phyloP scores from a whole-genome alignment of 2,797 vertebrate genomes.

The Pipistrellus pipistrellus region DNA sequence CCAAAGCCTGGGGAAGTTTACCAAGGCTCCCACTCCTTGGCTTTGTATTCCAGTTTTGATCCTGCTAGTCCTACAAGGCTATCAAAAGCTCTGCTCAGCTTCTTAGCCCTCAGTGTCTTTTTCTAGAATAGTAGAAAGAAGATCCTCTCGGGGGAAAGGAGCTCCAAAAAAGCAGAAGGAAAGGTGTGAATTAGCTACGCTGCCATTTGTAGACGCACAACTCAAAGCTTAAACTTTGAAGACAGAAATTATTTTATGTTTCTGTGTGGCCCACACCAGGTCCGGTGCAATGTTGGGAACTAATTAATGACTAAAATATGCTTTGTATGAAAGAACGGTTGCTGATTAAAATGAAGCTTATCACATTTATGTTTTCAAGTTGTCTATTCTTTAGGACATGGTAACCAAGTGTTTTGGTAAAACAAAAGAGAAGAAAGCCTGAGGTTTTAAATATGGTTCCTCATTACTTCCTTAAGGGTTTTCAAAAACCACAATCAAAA shows the following conservation, averaged over 20 bases:
- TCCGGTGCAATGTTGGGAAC: neutral
- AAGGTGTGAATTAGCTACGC: neutral
- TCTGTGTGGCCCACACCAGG: neutral
- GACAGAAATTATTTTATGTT: neutral
- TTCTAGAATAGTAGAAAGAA: conserved; percentile 57
- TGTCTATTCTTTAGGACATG: conserved; percentile 20
- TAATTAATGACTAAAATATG: neutral
- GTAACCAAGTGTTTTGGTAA: conserved; percentile 46
- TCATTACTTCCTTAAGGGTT: conserved; percentile 63
- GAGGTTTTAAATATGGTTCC: conserved; percentile 65
- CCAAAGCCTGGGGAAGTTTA: conserved; percentile 30
- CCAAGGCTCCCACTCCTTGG: neutral
- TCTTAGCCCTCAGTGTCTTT: neutral
- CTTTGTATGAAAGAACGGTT: conserved; percentile 20
- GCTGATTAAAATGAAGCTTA: neutral
- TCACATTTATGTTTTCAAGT: conserved; percentile 1
- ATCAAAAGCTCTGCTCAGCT: conserved; percentile 13
- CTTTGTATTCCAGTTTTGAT: conserved; percentile 21
- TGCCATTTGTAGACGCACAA: conserved; percentile 16
- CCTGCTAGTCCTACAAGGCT: conserved; percentile 21
- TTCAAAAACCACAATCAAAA: conserved; percentile 54
- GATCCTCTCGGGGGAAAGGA: neutral
- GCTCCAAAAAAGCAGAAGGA: neutral
- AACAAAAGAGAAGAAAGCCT: conserved; percentile 69
- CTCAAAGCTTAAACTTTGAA: conserved; percentile 29